Conservation (phyloP, 1,140 invertebrate species). For the Sycophaga agraensis region DNA sequence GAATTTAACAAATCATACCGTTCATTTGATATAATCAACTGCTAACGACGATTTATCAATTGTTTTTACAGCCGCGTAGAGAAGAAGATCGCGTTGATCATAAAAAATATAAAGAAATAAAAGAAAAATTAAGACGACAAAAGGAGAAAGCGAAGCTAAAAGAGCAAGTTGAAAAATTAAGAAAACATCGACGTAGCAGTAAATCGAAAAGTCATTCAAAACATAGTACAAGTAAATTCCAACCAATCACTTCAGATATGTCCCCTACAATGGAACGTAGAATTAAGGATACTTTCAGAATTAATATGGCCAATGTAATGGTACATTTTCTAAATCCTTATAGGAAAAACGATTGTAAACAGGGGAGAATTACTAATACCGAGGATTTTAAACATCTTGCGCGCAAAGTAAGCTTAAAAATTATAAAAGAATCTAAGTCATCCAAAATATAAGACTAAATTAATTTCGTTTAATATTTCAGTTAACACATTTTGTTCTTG, state of each 20-base stretch:
- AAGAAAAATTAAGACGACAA: slow-evolving; percentile 71
- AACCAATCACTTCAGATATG: slow-evolving; percentile 44
- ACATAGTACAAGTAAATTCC: slow-evolving; percentile 45
- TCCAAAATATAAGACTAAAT: too few species aligned
- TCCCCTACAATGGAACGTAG: slow-evolving; percentile 58
- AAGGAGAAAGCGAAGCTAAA: slow-evolving; percentile 64
- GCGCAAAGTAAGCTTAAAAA: slow-evolving; percentile 83
- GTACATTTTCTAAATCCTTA: slow-evolving; percentile 89
- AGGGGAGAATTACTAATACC: slow-evolving; percentile 82
- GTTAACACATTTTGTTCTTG: slow-evolving; percentile 95
- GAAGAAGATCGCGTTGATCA: slow-evolving; percentile 74
- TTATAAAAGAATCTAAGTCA: too few species aligned
- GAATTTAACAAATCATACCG: slow-evolving; percentile 1
- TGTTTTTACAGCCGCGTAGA: slow-evolving; percentile 66
- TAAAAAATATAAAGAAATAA: slow-evolving; percentile 75
- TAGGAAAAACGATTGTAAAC: slow-evolving; percentile 78
- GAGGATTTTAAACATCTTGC: slow-evolving; percentile 96
- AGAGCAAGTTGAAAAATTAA: slow-evolving; percentile 50
- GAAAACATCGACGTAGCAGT: slow-evolving; percentile 51
- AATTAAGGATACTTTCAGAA: slow-evolving; percentile 86
- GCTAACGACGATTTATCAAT: too few species aligned
- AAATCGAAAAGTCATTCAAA: slow-evolving; percentile 49
- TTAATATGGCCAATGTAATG: slow-evolving; percentile 86
- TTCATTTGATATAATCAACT: too few species aligned
- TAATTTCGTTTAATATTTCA: slow-evolving; percentile 54